Evolutionary conservation across 2,888 invertebrate species (phyloP).

Genomic region (Dicyrtomina minuta): DNA sequence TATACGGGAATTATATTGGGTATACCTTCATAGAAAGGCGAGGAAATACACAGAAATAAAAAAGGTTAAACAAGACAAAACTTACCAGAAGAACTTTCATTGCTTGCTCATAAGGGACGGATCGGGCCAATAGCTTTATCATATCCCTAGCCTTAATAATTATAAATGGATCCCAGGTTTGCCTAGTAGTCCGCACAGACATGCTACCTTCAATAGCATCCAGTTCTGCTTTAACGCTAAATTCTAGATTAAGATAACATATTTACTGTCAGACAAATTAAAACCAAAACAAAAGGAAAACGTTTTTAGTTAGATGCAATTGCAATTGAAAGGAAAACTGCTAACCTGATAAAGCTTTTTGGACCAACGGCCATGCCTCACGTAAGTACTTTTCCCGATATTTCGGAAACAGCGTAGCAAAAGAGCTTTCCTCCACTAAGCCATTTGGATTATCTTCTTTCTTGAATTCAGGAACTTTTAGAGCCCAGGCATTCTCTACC

Average conservation of each 20-base stretch:
- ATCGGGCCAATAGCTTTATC: conserved; percentile 89
- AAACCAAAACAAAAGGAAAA: too few relatives aligned
- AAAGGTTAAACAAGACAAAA: neutral
- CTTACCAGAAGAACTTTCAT: conserved; percentile 65
- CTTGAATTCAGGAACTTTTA: conserved; percentile 84
- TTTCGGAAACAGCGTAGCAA: conserved; percentile 94
- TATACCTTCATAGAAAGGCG: neutral
- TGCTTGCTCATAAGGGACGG: conserved; percentile 96
- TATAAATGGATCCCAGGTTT: conserved; percentile 98
- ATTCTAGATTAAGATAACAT: conserved; percentile 61
- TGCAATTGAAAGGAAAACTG: too few relatives aligned
- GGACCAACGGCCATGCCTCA: conserved; percentile 92
- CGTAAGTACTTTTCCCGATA: conserved; percentile 94
- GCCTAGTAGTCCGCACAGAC: conserved; percentile 88
- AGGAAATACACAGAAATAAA: too few relatives aligned
- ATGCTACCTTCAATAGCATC: conserved; percentile 93
- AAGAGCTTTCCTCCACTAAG: conserved; percentile 88
- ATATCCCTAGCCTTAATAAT: conserved; percentile 95
- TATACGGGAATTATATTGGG: too few relatives aligned
- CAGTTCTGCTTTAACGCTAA: conserved; percentile 79
- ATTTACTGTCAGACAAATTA: too few relatives aligned
- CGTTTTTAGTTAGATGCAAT: neutral
- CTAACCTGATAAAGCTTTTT: conserved; percentile 69
- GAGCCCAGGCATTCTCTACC: conserved; percentile 80
- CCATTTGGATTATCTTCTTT: conserved; percentile 86